Evolutionary conservation across 2,797 vertebrate species (phyloP).

Genomic region (Hephaestus fuliginosus): DNA sequence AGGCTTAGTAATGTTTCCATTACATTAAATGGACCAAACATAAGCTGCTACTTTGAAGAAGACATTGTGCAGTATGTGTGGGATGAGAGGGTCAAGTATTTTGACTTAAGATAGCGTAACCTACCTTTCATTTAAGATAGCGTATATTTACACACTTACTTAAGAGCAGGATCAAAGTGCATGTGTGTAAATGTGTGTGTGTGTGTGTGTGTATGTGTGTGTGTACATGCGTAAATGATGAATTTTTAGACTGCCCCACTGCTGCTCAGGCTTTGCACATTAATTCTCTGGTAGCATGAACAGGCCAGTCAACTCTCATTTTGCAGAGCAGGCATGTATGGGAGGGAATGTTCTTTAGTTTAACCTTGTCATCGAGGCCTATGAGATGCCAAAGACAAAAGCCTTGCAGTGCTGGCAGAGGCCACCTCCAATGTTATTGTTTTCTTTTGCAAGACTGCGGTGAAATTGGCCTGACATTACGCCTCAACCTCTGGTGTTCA

Average conservation of each 20-base stretch:
- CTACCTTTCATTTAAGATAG: constrained; percentile 24
- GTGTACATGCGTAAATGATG: constrained; percentile 47
- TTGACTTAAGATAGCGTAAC: not conserved
- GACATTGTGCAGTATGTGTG: not conserved
- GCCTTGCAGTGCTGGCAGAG: constrained; percentile 67
- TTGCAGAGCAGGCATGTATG: constrained; percentile 69
- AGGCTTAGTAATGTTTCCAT: not conserved
- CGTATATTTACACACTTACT: not conserved
- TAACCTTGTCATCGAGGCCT: constrained; percentile 82
- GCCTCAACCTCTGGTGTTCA: constrained; percentile 55
- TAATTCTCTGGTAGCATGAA: constrained; percentile 69
- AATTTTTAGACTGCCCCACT: constrained; percentile 58
- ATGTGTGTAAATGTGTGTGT: too few relatives aligned
- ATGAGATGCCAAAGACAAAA: constrained; percentile 71
- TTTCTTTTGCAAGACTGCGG: constrained; percentile 65
- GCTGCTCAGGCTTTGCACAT: constrained; percentile 69
- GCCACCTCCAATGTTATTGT: constrained; percentile 68
- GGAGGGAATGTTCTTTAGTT: constrained; percentile 75
- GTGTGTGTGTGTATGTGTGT: constrained; percentile 18
- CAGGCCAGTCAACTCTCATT: constrained; percentile 73
- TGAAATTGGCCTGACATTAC: constrained; percentile 65
- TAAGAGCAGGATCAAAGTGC: too few relatives aligned
- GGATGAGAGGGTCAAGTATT: not conserved
- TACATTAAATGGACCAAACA: constrained; percentile 1
- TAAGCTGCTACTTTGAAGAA: not conserved